Conservation (phyloP, 1,140 invertebrate species). For the Cryptotermes secundus region DNA sequence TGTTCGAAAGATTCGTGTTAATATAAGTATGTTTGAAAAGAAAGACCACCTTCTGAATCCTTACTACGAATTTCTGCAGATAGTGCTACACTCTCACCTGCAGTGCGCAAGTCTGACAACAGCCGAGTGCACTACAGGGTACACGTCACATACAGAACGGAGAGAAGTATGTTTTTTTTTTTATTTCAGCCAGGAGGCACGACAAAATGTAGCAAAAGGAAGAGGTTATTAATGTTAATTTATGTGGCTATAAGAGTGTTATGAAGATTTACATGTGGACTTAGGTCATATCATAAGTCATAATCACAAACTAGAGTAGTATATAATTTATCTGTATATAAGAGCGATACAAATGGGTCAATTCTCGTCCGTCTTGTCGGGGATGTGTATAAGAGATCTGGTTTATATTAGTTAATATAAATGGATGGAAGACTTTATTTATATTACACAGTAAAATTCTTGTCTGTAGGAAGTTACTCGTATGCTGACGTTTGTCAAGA, state of each 20-base stretch:
- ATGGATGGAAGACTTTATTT: no score
- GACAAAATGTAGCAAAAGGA: not conserved
- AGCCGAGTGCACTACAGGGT: not conserved
- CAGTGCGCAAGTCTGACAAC: not conserved
- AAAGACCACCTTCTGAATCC: not conserved
- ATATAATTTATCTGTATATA: not conserved
- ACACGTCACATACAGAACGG: not conserved
- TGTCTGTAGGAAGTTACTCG: no score
- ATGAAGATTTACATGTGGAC: not conserved
- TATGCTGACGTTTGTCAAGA: no score
- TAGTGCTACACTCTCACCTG: not conserved
- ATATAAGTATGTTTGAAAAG: no score
- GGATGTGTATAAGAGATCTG: no score
- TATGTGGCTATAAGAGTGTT: not conserved
- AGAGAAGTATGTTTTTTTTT: no score
- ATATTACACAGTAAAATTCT: no score
- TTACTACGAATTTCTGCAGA: not conserved
- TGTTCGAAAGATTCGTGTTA: no score
- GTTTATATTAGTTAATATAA: no score
- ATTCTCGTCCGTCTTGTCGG: no score
- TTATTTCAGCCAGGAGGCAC: no score
- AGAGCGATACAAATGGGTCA: no score
- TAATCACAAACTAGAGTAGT: not conserved
- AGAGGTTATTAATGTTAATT: not conserved
- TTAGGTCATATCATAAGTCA: not conserved